Conservation (phyloP, 2,888 invertebrate species). For the Parapristionchus giblindavisi region DNA sequence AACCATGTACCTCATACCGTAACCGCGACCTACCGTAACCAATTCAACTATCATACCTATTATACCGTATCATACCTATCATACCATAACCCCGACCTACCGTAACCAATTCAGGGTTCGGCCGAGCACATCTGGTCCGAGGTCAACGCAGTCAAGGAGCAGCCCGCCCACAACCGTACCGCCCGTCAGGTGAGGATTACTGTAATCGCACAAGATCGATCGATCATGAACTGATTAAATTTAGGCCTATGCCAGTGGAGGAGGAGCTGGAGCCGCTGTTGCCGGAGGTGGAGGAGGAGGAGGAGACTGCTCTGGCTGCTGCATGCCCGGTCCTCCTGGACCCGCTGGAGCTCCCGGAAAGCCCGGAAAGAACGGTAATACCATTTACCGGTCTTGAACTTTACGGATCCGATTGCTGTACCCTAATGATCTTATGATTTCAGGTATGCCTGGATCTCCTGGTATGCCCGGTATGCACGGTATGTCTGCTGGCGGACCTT, state of each 20-base stretch:
- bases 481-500: constrained; percentile 48
- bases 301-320: constrained; percentile 54
- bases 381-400: constrained; percentile 20
- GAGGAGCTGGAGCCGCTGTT: constrained; percentile 35
- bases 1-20: no score
- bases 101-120: constrained; percentile 43
- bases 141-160: constrained; percentile 56
- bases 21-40: no score
- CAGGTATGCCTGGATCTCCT: constrained; percentile 52
- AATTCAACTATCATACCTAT: no score
- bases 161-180: constrained; percentile 49
- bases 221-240: background rate
- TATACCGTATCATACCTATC: no score
- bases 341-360: constrained; percentile 57
- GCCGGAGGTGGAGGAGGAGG: constrained; percentile 40
- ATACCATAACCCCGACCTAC: background rate
- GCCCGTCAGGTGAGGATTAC: constrained; percentile 55
- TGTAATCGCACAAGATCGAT: background rate
- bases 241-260: constrained; percentile 42
- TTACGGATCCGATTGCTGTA: background rate
- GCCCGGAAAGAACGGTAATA: constrained; percentile 52
- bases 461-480: constrained; percentile 57
- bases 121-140: constrained; percentile 60
- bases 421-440: background rate
- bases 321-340: constrained; percentile 59